A percentile compares a stretch with the other conserved stretches of the same genome.
Evolutionary conservation across 2,797 vertebrate genomes (phyloP).

Genomic region (Fundulus diaphanus): DNA sequence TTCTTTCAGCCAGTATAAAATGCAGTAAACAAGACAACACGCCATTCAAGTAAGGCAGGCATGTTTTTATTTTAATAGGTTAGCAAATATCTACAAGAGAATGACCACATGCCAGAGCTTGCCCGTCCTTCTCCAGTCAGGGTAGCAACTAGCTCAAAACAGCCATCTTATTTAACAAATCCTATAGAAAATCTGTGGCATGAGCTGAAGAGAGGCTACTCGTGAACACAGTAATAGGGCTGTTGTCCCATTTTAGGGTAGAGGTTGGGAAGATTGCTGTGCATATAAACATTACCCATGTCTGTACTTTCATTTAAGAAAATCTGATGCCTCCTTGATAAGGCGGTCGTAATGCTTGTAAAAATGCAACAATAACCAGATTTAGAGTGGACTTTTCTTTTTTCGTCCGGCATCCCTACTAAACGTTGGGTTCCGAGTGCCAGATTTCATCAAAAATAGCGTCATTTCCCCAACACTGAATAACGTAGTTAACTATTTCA

Average conservation of each 20-base stretch:
- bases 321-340: background rate
- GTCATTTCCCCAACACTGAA: background rate
- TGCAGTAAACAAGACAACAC: too few relatives aligned
- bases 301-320: background rate
- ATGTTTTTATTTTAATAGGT: too few relatives aligned
- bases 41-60: too few relatives aligned
- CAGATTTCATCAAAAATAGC: background rate
- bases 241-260: background rate
- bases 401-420: conserved; percentile 2
- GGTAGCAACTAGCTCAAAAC: too few relatives aligned
- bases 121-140: too few relatives aligned
- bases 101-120: too few relatives aligned
- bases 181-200: background rate
- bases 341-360: background rate
- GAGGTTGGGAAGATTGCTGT: background rate
- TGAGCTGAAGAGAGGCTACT: background rate
- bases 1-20: too few relatives aligned
- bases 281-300: background rate
- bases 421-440: conserved; percentile 17
- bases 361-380: background rate
- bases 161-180: background rate
- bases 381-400: conserved; percentile 4
- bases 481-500: background rate
- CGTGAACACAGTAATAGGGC: background rate
- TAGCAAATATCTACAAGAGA: too few relatives aligned